Evolutionary conservation across 2,797 vertebrate species (phyloP).

Genomic region (Lerista edwardsae): DNA sequence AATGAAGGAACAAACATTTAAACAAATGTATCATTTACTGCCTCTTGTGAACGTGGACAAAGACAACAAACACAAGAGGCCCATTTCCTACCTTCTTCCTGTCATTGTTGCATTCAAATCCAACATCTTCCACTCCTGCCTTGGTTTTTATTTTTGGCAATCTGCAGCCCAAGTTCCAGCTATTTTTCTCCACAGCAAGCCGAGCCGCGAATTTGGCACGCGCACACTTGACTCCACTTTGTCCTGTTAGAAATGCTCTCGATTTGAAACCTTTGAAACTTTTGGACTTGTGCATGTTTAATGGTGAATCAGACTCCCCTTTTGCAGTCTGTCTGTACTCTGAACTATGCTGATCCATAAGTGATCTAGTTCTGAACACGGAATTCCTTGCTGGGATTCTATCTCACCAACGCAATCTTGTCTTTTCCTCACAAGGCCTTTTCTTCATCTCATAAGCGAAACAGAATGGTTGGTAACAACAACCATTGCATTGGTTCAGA

Average conservation of each 20-base stretch:
- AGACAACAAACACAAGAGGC: too few relatives aligned
- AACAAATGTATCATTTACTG: too few relatives aligned
- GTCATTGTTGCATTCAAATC: rapidly evolving
- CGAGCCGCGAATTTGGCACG: slow-evolving; percentile 8
- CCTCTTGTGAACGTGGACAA: neutral
- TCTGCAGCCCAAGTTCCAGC: neutral
- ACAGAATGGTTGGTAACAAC: slow-evolving; percentile 27
- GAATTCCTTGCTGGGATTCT: slow-evolving; percentile 21
- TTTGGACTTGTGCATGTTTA: neutral
- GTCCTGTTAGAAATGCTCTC: slow-evolving; percentile 12
- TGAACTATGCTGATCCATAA: slow-evolving; percentile 31
- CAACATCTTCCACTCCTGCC: neutral
- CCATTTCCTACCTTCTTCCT: neutral
- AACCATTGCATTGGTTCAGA: slow-evolving; percentile 15
- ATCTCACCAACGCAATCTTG: slow-evolving; percentile 44
- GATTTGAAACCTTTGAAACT: neutral
- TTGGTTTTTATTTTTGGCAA: neutral
- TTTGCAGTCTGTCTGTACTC: neutral
- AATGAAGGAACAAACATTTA: neutral
- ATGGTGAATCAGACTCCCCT: slow-evolving; percentile 11
- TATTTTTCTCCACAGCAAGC: slow-evolving; percentile 20
- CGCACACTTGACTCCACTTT: neutral
- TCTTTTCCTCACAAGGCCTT: slow-evolving; percentile 29
- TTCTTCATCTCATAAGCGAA: slow-evolving; percentile 26
- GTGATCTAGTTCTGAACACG: rapidly evolving